Evolutionary conservation across 2,113 vertebrate genomes (phyloP), one percentile per base, ranked within the genome.

Genomic region (Corythoichthys intestinalis): DNA sequence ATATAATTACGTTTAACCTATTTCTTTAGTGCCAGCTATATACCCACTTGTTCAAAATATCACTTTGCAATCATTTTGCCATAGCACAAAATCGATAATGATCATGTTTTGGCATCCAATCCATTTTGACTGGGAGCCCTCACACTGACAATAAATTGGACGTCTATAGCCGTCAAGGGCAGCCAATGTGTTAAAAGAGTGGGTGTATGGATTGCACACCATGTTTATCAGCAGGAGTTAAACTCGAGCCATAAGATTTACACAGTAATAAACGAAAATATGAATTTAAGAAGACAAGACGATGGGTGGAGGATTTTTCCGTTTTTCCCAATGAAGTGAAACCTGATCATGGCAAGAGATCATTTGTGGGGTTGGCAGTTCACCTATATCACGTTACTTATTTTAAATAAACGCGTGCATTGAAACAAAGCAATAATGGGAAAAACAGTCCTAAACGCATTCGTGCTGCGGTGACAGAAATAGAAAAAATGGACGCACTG

Each of bases 311-410:
- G 80, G 64, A 56, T 76, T 70, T 80, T 90, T 90, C 85, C 20
- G 20, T 90, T 92, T 92, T 91, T 89, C 80, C 90, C 89, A 92
- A 91, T 92, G 90, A 86, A 92, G 79, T 91, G 91, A 87, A 92
- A 92, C 83, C 77, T 79, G 89, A 93, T 85, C 85, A 77, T 61
- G 11, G 1, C 69, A 13, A 67, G 10, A 41, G 53, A 52, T 9
- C 0, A 15, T 2, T n/a, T 7, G 20, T 5, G 2, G 2, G 1
- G 4, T 4, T 2, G 44, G 14, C 44, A 38, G 63, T 50, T 65
- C 63, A 38, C 85, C 90, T 89, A 88, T 90, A 83, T 91, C 41
- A 44, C 41, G 41, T 62, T 88, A 81, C 88, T 72, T 69, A 48
- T 48, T 28, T 65, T 60, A 73, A 49, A 48, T 56, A 61, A 3